Evolutionary conservation across 2,113 vertebrate genomes (phyloP), one percentile per base, ranked within the genome.

Genomic region (Chunga burmeisteri): DNA sequence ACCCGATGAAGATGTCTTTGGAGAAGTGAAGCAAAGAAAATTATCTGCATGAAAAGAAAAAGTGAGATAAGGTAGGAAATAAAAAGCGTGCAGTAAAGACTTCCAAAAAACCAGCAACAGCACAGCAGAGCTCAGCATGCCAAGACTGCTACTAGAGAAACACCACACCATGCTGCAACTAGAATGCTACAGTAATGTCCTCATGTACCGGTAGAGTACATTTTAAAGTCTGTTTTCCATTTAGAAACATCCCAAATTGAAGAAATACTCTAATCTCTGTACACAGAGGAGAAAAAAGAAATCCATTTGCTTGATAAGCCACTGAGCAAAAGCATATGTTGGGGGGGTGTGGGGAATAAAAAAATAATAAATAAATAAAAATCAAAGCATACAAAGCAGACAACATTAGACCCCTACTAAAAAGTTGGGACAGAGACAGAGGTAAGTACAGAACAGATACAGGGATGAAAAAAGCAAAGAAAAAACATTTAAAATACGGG

Each of bases 11-110:
- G 98, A 97, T 98, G 97, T 99, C 99, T 99, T 98, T 98, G 98
- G 97, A 98, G 98, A 96, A 97, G 96, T 98, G 98, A 98, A 98
- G 99, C 98, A 99, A 99, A 99, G 97, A 98, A 98, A 98, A 96
- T 99, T 99, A 99, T 99, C 99, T 99, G 99, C 97, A 93, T 96
- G 97, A 98, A 98, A 96, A 98, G 92, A 98, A 97, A 97, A 97
- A 96, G 91, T 62, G 85, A 97, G 95, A 98, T 98, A 98, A 97
- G 85, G 98, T 78, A 98, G 94, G 97, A 96, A 98, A 98, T 97
- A 90, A 93, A 96, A 96, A 96, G 96, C 81, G 88, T 78, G 89
- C 81, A 96, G 93, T 77, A 72, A 90, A 95, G 95, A 83, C 59
- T 68, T 30, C 55, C 42, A 86, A 63, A 81, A 81, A 63, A 62